Base-by-base conservation (phyloP, 2,113 vertebrate species). In the Puma concolor region DNA sequence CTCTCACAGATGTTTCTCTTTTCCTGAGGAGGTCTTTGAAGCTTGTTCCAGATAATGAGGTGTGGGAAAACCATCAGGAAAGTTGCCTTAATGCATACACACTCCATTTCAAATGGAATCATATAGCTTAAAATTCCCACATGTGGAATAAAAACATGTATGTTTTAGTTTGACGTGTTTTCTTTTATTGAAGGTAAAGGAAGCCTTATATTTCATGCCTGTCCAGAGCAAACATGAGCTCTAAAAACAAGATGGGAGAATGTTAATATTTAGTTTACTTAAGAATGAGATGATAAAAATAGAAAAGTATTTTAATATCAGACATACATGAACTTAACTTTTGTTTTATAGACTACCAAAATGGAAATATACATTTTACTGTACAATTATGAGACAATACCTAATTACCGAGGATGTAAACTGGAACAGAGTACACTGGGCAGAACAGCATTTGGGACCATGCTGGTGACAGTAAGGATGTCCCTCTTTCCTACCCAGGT, bases 381-480 rank as follows among this genome's bases (percentile, higher is more conserved):
- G 17, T 64, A 83, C 29, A 85, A 74, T 96, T 92, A 93, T 67
- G 74, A 50, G 69, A 71, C 29, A 93, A 41, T 95, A 50, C 16
- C 14, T 90, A 69, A 82, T 88, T 41, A 66, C 83, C 21, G 16
- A 14, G 33, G 27, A 44, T 74, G 19, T 82, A 76, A 27, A 79
- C 38, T 38, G 64, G 57, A 66, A 67, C 41, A 10, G 48, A 89
- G 33, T 69, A 88, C 41, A 50, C 2, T 0, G 0, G 63, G 38
- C 44, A 66, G 87, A 92, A 71, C 27, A 86, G 5, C 8, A 0
- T 16, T 94, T 29, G 36, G 67, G 31, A 36, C 21, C 60, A 7
- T 21, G 50, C 41, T 52, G 52, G 52, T 21, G 38, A 44, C 5
- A 10, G 17, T 36, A 27, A 60, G 27, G 36, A 33, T 16, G 31